phyloP scores from a whole-genome alignment of 2,888 invertebrate species.

The Andrena praecox region DNA sequence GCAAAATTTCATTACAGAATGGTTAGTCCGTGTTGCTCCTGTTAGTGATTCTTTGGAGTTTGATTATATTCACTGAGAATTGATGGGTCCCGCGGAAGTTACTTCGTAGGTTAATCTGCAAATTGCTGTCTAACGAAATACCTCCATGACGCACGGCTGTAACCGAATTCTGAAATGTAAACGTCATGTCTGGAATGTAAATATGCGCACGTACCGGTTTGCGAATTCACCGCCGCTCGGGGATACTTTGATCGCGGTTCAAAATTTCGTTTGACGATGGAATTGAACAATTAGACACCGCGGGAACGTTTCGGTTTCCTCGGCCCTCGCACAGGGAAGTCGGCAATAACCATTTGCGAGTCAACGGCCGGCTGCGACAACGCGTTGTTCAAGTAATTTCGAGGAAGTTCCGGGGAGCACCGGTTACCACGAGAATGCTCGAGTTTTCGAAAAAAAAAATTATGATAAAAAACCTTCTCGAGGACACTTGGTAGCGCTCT shows the following conservation, averaged over 20 bases:
- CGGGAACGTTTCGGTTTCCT: constrained; percentile 8
- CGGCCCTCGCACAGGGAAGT: constrained; percentile 17
- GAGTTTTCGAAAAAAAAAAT: constrained; percentile 53
- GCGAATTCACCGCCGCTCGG: not conserved
- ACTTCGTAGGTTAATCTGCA: not conserved
- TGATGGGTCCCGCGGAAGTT: not conserved
- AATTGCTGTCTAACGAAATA: not conserved
- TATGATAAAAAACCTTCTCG: constrained; percentile 45
- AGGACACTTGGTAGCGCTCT: constrained; percentile 33
- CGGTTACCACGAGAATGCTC: constrained; percentile 47
- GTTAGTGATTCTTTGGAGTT: no score
- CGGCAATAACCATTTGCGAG: constrained; percentile 64
- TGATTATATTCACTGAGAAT: not conserved
- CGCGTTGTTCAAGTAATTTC: constrained; percentile 58
- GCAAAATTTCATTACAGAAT: no score
- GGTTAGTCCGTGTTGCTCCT: no score
- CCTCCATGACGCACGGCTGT: not conserved
- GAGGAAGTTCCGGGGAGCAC: constrained; percentile 51
- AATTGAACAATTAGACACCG: constrained; percentile 43
- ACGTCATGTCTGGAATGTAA: not conserved
- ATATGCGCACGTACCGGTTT: not conserved
- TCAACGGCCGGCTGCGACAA: constrained; percentile 32
- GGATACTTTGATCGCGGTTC: not conserved
- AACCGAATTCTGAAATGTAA: constrained; percentile 2
- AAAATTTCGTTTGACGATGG: constrained; percentile 18